Evolutionary conservation across 2,797 vertebrate genomes (phyloP).

Genomic region (Coregonus ussuriensis): DNA sequence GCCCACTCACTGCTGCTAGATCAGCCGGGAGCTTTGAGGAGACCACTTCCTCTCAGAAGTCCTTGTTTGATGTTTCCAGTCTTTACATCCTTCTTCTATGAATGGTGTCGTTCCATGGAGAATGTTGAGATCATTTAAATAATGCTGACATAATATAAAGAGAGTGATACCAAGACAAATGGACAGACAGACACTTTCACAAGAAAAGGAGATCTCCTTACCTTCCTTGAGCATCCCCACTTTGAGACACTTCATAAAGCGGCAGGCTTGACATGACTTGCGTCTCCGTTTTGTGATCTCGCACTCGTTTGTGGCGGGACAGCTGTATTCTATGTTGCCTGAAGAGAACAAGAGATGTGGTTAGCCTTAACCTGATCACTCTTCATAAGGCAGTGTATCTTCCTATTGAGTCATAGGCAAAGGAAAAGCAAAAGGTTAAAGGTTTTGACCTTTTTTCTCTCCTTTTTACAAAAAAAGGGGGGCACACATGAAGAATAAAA

Average conservation of each 20-base stretch:
- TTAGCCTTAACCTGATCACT: neutral
- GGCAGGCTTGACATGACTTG: slow-evolving; percentile 99
- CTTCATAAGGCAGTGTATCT: neutral
- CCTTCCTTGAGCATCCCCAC: slow-evolving; percentile 99
- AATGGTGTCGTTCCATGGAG: too few relatives aligned
- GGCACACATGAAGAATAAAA: neutral
- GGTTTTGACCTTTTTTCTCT: neutral
- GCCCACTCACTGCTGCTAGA: slow-evolving; percentile 2
- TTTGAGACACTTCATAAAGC: slow-evolving; percentile 99
- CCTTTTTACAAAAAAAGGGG: neutral
- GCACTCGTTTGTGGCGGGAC: slow-evolving; percentile 97
- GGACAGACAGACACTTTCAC: slow-evolving; percentile 37
- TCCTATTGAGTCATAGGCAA: neutral
- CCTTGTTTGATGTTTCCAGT: too few relatives aligned
- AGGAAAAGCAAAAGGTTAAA: neutral
- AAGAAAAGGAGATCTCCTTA: slow-evolving; percentile 73
- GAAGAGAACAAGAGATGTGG: slow-evolving; percentile 34
- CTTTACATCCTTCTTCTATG: too few relatives aligned
- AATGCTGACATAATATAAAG: neutral
- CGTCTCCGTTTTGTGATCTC: slow-evolving; percentile 99
- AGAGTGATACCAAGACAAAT: neutral
- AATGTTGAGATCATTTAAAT: neutral
- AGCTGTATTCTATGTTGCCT: slow-evolving; percentile 99
- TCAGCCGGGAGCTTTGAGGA: neutral
- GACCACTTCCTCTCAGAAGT: too few relatives aligned